Evolutionary conservation across 2,113 vertebrate species (phyloP), one percentile per base, ranked within the genome.

Genomic region (Notothenia rossii): DNA sequence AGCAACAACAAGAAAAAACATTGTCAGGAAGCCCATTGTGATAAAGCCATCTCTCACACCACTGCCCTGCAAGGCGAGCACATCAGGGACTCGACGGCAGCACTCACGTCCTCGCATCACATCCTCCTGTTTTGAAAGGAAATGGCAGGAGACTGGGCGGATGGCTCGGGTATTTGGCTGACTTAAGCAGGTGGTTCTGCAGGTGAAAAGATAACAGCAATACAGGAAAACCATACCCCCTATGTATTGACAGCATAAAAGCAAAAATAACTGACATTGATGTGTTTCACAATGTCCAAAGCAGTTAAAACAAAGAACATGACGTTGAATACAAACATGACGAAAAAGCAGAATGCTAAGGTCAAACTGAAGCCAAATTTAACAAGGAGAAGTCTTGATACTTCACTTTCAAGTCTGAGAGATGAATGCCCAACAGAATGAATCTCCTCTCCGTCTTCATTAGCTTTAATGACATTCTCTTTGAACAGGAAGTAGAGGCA

Each of bases 401-500:
- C 55, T 82, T 72, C 45, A 74, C 77, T 90, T 85, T 80, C 62
- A 90, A 82, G 68, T 68, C 60, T 75, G 54, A 22, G 49, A 85
- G 82, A 81, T 17, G 25, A 74, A 79, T 72, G 79, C 85, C 77
- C 72, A 20, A 70, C 77, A 83, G 89, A 88, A 81, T 80, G 72
- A 76, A 76, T 72, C 78, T 65, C 62, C 13, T 50, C 87, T 81
- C 75, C n/a, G 70, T 78, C 87, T 66, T 69, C 83, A 89, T 91
- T 82, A 77, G 54, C 83, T 92, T 91, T 90, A 92, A 93, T 89
- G 92, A 10, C 56, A 93, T 92, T 94, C 91, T 88, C 86, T 93
- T 91, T 92, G 91, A 92, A 91, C 60, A 82, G 76, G 76, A 92
- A 84, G 77, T 36, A 59, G 43, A 22, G 72, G 85, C 83, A 85